Conservation (phyloP, 1,140 invertebrate genomes). For the Panagrolaimus sp. region DNA sequence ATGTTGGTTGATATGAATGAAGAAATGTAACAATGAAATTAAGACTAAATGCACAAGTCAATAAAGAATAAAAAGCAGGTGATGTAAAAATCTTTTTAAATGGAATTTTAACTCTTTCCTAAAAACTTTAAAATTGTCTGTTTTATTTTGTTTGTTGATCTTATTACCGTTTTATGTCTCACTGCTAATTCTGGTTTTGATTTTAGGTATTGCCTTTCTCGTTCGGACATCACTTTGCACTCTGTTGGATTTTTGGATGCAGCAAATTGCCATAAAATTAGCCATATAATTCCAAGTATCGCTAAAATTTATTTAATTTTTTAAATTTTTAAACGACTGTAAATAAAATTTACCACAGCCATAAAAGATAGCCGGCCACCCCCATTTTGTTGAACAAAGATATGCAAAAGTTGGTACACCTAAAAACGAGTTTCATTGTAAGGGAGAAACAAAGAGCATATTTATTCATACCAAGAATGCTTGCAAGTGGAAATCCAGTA, state of each 20-base stretch:
- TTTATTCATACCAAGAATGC: slow-evolving; percentile 12
- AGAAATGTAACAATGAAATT: slow-evolving; percentile 40
- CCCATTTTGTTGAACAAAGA: slow-evolving; percentile 33
- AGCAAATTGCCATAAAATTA: slow-evolving; percentile 28
- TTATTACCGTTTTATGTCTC: neutral
- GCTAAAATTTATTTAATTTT: slow-evolving; percentile 24
- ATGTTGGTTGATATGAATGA: slow-evolving; percentile 40
- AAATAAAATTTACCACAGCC: slow-evolving; percentile 29
- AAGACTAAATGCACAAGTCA: slow-evolving; percentile 34
- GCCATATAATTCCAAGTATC: slow-evolving; percentile 34
- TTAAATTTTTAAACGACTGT: neutral
- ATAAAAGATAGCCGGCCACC: slow-evolving; percentile 44
- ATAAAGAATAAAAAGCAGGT: slow-evolving; percentile 29
- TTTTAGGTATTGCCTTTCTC: slow-evolving; percentile 29
- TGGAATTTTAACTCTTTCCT: slow-evolving; percentile 20
- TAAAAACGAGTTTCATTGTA: slow-evolving; percentile 13
- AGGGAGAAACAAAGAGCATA: neutral
- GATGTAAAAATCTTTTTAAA: slow-evolving; percentile 29
- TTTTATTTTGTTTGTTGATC: too few relatives aligned
- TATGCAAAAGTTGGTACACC: slow-evolving; percentile 31
- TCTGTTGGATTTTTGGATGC: slow-evolving; percentile 30
- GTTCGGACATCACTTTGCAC: slow-evolving; percentile 31
- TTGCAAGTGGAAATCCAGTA: slow-evolving; percentile 39
- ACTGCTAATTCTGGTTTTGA: neutral
- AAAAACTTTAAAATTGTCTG: slow-evolving; percentile 18